These are phyloP conservation scores for Alcis repandata DNA, from an alignment of 2,888 invertebrate species.

Conservation along the genomic window DNA sequence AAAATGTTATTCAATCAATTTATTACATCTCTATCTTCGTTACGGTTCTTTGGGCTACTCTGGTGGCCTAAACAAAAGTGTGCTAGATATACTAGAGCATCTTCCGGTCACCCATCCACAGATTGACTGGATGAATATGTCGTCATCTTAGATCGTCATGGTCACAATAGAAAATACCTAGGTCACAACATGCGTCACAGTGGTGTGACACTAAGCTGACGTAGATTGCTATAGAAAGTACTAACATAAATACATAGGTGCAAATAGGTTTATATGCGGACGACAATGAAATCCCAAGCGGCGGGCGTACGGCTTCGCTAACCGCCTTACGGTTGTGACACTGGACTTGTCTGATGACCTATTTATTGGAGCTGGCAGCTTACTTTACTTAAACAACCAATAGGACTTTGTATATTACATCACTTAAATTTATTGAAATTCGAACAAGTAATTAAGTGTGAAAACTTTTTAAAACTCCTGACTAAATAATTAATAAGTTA, in stretches of 20 bases:
- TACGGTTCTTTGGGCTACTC: too few species aligned
- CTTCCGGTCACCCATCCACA: too few species aligned
- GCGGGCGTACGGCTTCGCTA: slow-evolving; percentile 47
- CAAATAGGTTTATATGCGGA: slow-evolving; percentile 37
- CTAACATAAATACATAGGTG: slow-evolving; percentile 22
- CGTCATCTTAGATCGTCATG: not conserved
- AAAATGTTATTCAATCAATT: too few species aligned
- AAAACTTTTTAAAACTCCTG: too few species aligned
- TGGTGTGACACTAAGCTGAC: not conserved
- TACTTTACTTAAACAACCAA: not conserved
- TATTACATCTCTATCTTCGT: too few species aligned
- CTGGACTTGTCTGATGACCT: slow-evolving; percentile 34
- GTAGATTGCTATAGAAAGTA: slow-evolving; percentile 7
- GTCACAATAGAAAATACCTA: not conserved
- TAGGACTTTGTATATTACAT: too few species aligned
- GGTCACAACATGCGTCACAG: not conserved
- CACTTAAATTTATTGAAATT: too few species aligned
- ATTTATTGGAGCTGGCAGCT: slow-evolving; percentile 13
- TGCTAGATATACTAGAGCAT: too few species aligned
- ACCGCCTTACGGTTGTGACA: slow-evolving; percentile 36
- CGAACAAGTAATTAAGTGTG: too few species aligned
- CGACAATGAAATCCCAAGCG: slow-evolving; percentile 42
- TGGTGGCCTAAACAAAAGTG: too few species aligned
- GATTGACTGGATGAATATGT: not conserved
- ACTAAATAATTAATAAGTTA: too few species aligned